Evolutionary conservation across 2,888 invertebrate genomes (phyloP), one percentile per base, ranked within the genome.

Genomic region (Drosophila acutilabella): DNA sequence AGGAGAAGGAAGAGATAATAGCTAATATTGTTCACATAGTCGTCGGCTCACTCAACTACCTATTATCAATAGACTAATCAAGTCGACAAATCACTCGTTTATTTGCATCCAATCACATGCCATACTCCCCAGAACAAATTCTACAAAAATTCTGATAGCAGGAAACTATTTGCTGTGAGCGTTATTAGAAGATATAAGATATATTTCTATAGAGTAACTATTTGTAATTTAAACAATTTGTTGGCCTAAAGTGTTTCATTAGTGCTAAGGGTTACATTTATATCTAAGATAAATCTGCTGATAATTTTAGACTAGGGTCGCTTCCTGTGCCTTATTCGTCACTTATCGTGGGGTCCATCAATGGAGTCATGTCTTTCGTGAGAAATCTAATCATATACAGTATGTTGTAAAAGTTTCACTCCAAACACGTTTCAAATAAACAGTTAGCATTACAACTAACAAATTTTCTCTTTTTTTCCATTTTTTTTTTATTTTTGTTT

Each of bases 41-140:
- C 42, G 40, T 68, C 57, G 26, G 8, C 56, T 51, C 70, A 64
- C 62, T 62, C 60, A 30, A 74, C 69, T 61, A 58, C 58, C 56
- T 50, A 80, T 69, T 81, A 73, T 81, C 70, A 65, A 40, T n/a
- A 10, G 16, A 40, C 20, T 73, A 73, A 72, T 62, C 59, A 54
- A 64, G 48, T 45, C 41, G 18, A 47, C 38, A 52, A 65, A 52
- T 65, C 48, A 58, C 42, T 44, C 48, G 16, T 36, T 61, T 47
- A 45, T 26, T 56, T 56, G 41, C 47, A 60, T 44, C 16, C 36
- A 56, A 56, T 56, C 33, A 20, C 14, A 57, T 6, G 7, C 26
- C 45, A 20, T 8, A 38, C 4, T 36, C 20, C 23, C 41, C 26
- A 30, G n/a, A 36, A n/a, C 4, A 30, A 16, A 14, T 30, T 23